Evolutionary conservation across 2,888 invertebrate genomes (phyloP), one percentile per base, ranked within the genome.

Genomic region (Lasioglossum calceatum): DNA sequence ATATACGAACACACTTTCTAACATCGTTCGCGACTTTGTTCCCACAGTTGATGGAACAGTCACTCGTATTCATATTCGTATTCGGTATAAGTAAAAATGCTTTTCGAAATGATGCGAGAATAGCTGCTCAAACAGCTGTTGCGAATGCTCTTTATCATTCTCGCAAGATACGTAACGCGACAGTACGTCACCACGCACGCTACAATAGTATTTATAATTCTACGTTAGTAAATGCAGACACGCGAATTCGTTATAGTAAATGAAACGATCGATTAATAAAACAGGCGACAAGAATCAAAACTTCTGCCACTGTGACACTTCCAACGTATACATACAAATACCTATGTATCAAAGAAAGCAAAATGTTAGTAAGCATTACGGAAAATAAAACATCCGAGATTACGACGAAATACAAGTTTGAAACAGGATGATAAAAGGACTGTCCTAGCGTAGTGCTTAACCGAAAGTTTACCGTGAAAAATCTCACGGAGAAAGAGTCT

Each of bases 201-300:
- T 39, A 61, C 10, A 19, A 72, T 77, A 36, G 16, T 54, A 36
- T 74, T 32, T 73, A 14, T 23, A 23, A 67, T 72, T 73, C 50
- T 54, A 32, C 8, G 44, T 73, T 44, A 67, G 73, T 61, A 61
- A 61, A 74, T 74, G 36, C 61, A 77, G 27, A 67, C 64, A 64
- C 64, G 64, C 64, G 32, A 8, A 64, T 64, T 64, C 32, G 8
- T 64, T 42, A 4, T 36, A 36, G 36, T 36, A 54, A 67, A 16
- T 39, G 39, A 39, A 19, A 67, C 7, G 8, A 14, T 16, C 14
- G 50, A 54, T 72, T 73, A 72, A 58, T 44, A 23, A 73, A 79
- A 58, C 44, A 32, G 23, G 58, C 32, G 14, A 54, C 12, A 44
- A 32, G 16, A n/a, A 19, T 54, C 0, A 50, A 23, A 3, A 73